Percentiles rank a stretch among this genome's conserved stretches.
Evolutionary conservation across 2,797 vertebrate species (phyloP).

Genomic region (Micrastur ruficollis): DNA sequence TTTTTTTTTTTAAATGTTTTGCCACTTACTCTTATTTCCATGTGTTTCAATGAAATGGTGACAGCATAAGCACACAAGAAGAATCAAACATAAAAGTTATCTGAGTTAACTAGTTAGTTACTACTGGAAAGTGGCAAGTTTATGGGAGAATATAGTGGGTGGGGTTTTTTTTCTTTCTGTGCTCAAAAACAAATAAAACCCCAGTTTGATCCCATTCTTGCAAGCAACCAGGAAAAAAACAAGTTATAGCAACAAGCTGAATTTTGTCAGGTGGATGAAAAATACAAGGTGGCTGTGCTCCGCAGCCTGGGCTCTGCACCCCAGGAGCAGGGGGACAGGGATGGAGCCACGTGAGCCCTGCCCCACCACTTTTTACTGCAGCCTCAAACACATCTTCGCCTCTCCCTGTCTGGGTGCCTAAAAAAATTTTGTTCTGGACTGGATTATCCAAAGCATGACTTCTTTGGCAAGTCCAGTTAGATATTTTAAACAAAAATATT

Average conservation of each 20-base stretch:
- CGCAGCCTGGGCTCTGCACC: accelerated
- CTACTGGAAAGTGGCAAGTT: background rate
- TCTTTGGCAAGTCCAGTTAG: background rate
- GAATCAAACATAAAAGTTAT: background rate
- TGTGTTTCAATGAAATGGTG: background rate
- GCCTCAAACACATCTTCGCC: background rate
- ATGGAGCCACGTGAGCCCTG: accelerated
- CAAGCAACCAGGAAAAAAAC: background rate
- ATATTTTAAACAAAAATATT: background rate
- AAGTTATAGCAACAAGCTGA: background rate
- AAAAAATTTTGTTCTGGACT: background rate
- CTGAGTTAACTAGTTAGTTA: accelerated
- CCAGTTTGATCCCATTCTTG: background rate
- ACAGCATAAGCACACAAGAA: background rate
- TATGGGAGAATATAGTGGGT: background rate
- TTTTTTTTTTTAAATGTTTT: background rate
- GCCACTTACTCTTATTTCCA: background rate
- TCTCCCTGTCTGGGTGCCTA: background rate
- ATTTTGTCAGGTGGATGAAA: background rate
- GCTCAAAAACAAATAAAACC: background rate
- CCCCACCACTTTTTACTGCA: too few relatives aligned
- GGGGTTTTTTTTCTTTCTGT: background rate
- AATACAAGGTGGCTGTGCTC: accelerated
- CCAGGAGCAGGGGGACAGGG: accelerated
- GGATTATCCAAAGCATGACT: background rate